phyloP scores from a whole-genome alignment of 2,888 invertebrate species.

The Pandemis heparana region DNA sequence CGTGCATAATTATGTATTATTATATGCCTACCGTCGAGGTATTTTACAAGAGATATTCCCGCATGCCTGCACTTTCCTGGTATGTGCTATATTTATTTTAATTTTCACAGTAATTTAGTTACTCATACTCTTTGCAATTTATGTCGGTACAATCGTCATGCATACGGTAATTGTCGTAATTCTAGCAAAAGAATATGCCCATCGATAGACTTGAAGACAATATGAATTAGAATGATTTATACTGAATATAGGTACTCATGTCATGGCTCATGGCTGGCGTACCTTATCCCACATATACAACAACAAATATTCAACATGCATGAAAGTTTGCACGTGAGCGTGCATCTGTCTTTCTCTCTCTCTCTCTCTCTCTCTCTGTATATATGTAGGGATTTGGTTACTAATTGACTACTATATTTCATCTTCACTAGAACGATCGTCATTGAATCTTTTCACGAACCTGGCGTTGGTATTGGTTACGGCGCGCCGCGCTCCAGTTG shows the following conservation, averaged over 20 bases:
- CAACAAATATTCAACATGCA: no score
- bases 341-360: no score
- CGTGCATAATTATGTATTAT: background rate
- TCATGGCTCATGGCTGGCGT: no score
- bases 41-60: background rate
- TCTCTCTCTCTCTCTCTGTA: no score
- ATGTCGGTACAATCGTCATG: background rate
- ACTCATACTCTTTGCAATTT: background rate
- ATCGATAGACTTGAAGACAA: no score
- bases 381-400: no score
- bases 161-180: background rate
- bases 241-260: no score
- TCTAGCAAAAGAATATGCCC: background rate
- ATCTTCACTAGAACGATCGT: background rate
- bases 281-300: no score
- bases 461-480: background rate
- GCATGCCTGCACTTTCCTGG: conserved; percentile 5
- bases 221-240: no score
- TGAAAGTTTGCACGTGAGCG: no score
- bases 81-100: conserved; percentile 5
- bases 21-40: background rate
- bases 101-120: background rate
- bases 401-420: no score
- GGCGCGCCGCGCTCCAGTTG: conserved; percentile 55
- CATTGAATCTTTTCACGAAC: background rate